Conservation (phyloP, 2,797 vertebrate species). For the Dendrocincla fuliginosa region DNA sequence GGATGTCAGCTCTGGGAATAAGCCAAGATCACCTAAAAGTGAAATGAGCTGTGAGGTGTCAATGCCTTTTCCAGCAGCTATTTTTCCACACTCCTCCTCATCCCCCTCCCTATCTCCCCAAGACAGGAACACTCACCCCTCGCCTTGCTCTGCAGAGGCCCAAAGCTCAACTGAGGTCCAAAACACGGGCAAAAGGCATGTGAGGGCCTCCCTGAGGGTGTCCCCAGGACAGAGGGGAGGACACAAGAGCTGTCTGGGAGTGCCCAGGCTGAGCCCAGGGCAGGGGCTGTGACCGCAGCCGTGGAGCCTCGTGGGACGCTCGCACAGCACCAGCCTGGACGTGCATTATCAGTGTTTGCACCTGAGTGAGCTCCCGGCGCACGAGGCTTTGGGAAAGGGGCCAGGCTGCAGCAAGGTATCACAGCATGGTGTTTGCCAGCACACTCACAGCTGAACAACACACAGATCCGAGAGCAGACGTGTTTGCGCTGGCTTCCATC, state of each 20-base stretch:
- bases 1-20: not conserved
- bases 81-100: not conserved
- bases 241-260: not conserved
- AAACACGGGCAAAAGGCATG: not conserved
- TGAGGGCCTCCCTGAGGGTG: not conserved
- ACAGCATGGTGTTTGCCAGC: not conserved
- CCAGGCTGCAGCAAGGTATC: slow-evolving; percentile 19
- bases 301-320: not conserved
- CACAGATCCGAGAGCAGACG: not conserved
- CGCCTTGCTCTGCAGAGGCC: not conserved
- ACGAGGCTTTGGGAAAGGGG: not conserved
- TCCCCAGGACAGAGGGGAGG: not conserved
- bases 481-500: slow-evolving; percentile 15
- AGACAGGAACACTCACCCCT: not conserved
- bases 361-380: not conserved
- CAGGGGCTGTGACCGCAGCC: not conserved
- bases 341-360: not conserved
- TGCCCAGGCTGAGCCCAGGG: not conserved
- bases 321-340: not conserved
- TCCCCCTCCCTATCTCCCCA: not conserved
- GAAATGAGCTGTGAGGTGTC: not conserved
- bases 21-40: not conserved
- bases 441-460: slow-evolving; percentile 3
- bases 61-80: not conserved
- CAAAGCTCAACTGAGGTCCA: not conserved